These are phyloP conservation scores for Drosophila paulistorum DNA, from an alignment of 1,140 invertebrate species.

Conservation along the genomic window DNA sequence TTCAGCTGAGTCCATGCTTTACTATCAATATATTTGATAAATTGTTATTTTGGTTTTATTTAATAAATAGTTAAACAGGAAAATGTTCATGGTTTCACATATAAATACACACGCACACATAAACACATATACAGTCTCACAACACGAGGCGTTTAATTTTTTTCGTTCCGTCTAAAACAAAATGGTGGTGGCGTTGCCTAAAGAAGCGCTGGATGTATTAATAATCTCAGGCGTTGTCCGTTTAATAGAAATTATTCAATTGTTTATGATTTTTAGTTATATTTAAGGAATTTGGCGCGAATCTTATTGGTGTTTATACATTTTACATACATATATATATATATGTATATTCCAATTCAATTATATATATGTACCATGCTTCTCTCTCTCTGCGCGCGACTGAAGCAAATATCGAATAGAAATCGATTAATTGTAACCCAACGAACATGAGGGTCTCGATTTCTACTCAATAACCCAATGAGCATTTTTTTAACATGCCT, in stretches of 20 bases:
- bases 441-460: too few species aligned
- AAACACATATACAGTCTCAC: not conserved
- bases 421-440: too few species aligned
- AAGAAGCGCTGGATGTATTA: not conserved
- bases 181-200: not conserved
- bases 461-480: too few species aligned
- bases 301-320: not conserved
- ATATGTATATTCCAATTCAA: not conserved
- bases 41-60: not conserved
- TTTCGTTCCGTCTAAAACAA: conserved; percentile 2
- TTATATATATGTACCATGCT: not conserved
- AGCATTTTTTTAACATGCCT: too few species aligned
- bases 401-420: too few species aligned
- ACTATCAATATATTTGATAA: not conserved
- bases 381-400: not conserved
- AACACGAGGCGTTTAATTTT: conserved; percentile 6
- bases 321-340: not conserved
- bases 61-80: conserved; percentile 1
- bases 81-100: not conserved
- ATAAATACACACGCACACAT: not conserved
- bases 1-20: not conserved
- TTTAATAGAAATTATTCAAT: not conserved
- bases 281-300: not conserved
- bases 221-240: not conserved
- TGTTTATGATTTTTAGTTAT: not conserved